Conservation (phyloP, 2,797 vertebrate species). For the Melanotaenia pygmaea region DNA sequence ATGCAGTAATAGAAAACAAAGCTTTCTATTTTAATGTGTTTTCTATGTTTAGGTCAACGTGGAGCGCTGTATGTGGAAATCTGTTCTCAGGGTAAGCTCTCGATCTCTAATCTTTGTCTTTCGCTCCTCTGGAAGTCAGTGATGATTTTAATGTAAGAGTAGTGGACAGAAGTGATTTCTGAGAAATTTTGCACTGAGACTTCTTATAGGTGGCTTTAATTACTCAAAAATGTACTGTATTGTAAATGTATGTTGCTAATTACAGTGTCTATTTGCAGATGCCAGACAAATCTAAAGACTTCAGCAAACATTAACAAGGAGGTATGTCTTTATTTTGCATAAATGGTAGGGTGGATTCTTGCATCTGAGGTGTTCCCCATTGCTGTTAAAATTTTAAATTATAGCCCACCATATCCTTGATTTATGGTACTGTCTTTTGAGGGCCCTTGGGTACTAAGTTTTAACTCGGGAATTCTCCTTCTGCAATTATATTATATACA, state of each 20-base stretch:
- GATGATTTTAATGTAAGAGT: slow-evolving; percentile 89
- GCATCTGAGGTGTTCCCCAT: slow-evolving; percentile 19
- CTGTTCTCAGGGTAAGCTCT: not conserved
- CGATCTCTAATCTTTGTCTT: too few species aligned
- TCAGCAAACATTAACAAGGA: rapidly evolving
- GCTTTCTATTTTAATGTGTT: too few species aligned
- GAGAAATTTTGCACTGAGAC: slow-evolving; percentile 87
- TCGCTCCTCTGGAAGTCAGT: slow-evolving; percentile 7
- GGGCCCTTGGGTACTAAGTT: too few species aligned
- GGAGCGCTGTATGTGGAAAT: rapidly evolving
- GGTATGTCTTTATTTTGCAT: not conserved
- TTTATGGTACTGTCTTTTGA: too few species aligned
- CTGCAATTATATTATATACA: too few species aligned
- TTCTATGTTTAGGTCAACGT: slow-evolving; percentile 15
- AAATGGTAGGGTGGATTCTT: not conserved
- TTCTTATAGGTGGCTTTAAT: not conserved
- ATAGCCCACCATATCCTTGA: too few species aligned
- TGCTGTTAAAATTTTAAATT: too few species aligned
- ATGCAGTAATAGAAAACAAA: too few species aligned
- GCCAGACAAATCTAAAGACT: rapidly evolving
- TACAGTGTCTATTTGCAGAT: not conserved
- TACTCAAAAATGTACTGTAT: rapidly evolving
- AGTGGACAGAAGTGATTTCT: slow-evolving; percentile 97
- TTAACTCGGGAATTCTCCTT: too few species aligned
- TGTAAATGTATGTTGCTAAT: rapidly evolving